Conservation (phyloP, 1,140 invertebrate species). For the Uloborus diversus region DNA sequence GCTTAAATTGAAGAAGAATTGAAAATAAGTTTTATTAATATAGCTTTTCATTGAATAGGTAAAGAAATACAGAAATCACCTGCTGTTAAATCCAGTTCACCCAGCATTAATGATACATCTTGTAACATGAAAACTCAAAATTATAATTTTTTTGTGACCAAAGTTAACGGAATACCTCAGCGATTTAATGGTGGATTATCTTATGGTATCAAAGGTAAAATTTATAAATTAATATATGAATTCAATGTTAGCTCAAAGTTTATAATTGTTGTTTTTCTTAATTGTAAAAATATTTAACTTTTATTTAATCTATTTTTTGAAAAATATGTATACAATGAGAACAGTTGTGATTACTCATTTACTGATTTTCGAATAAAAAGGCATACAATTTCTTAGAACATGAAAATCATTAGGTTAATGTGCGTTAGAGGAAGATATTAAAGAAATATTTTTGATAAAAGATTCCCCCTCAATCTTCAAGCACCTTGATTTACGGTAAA, state of each 20-base stretch:
- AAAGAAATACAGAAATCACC: background rate
- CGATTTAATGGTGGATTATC: slow-evolving; percentile 61
- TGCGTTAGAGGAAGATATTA: too few species aligned
- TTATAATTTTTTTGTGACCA: slow-evolving; percentile 53
- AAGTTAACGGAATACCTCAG: slow-evolving; percentile 62
- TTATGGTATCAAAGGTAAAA: slow-evolving; percentile 62
- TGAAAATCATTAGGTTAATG: too few species aligned
- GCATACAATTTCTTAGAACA: too few species aligned
- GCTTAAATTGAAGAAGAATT: too few species aligned
- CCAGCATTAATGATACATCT: background rate
- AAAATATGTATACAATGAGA: background rate
- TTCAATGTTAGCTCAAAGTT: background rate
- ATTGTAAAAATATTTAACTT: too few species aligned
- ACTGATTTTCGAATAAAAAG: too few species aligned
- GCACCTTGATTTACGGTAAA: too few species aligned
- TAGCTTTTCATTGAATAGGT: too few species aligned
- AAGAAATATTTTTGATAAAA: too few species aligned
- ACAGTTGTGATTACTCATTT: too few species aligned
- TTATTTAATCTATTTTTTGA: background rate
- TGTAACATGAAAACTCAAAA: background rate
- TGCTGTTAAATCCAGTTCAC: background rate
- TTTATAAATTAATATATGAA: background rate
- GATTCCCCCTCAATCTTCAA: too few species aligned
- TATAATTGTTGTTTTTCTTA: background rate
- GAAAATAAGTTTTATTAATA: too few species aligned